Conservation (phyloP, 2,888 invertebrate species). For the Nysson spinosus region DNA sequence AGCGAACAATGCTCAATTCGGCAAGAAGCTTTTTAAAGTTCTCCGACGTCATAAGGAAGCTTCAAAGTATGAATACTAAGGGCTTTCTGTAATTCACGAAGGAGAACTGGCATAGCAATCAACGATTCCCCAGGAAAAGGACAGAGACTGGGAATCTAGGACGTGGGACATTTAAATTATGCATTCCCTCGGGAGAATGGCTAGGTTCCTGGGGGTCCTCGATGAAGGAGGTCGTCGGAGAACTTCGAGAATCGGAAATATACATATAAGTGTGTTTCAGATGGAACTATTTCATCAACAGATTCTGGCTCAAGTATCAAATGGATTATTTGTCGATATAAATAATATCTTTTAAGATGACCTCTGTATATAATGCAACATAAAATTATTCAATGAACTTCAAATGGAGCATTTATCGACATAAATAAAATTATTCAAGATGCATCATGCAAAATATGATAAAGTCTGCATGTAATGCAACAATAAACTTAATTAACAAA, state of each 20-base stretch:
- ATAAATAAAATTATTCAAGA: too few species aligned
- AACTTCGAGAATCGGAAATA: slow-evolving; percentile 42
- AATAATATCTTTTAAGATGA: too few species aligned
- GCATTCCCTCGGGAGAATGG: slow-evolving; percentile 54
- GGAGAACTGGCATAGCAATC: slow-evolving; percentile 64
- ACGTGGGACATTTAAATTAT: slow-evolving; percentile 70
- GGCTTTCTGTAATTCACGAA: slow-evolving; percentile 53
- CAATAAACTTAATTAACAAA: too few species aligned
- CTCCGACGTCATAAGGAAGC: slow-evolving; percentile 20
- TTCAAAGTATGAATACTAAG: slow-evolving; percentile 62
- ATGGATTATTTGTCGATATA: too few species aligned
- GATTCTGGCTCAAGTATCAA: too few species aligned
- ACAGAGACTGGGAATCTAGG: slow-evolving; percentile 68
- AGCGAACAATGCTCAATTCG: slow-evolving; percentile 31
- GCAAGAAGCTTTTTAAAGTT: slow-evolving; percentile 59
- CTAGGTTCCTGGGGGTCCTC: slow-evolving; percentile 20
- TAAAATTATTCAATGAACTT: too few species aligned
- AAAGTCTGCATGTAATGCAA: too few species aligned
- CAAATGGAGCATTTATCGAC: too few species aligned
- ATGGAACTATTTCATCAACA: too few species aligned
- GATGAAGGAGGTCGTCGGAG: slow-evolving; percentile 7
- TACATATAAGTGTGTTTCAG: too few species aligned
- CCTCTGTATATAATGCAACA: too few species aligned
- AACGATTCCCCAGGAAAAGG: slow-evolving; percentile 54
- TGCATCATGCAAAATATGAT: too few species aligned